phyloP scores from a whole-genome alignment of 2,888 invertebrate genomes.

The Empis livida region DNA sequence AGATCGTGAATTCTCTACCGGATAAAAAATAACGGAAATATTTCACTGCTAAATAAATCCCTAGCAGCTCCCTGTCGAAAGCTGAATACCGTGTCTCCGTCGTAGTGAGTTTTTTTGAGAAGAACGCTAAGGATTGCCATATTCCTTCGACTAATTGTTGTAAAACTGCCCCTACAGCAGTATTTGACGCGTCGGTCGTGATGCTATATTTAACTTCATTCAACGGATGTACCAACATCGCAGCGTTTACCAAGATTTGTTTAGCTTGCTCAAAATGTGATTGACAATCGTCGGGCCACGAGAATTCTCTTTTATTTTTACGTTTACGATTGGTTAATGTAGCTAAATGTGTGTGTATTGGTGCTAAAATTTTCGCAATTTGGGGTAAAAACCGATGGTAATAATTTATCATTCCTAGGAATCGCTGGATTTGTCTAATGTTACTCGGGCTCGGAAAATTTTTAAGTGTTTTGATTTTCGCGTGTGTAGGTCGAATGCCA shows the following conservation, averaged over 20 bases:
- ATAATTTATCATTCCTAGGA: constrained; percentile 4
- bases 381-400: constrained; percentile 3
- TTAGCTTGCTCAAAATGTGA: not conserved
- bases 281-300: not conserved
- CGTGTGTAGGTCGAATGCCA: not conserved
- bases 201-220: not conserved
- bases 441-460: not conserved
- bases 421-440: not conserved
- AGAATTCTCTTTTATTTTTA: not conserved
- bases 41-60: constrained; percentile 14
- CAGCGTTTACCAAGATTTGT: not conserved
- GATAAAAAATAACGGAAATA: not conserved
- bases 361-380: not conserved
- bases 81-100: constrained; percentile 16
- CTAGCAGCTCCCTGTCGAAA: constrained; percentile 18
- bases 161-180: constrained; percentile 16
- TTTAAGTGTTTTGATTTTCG: not conserved
- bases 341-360: not conserved
- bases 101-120: constrained; percentile 15
- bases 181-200: constrained; percentile 12
- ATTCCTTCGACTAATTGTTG: constrained; percentile 12
- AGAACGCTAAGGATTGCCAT: constrained; percentile 18
- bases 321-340: not conserved
- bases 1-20: not conserved
- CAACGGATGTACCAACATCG: constrained; percentile 4